Base-by-base conservation (phyloP, 2,888 invertebrate species). In the Colostygia pectinataria region DNA sequence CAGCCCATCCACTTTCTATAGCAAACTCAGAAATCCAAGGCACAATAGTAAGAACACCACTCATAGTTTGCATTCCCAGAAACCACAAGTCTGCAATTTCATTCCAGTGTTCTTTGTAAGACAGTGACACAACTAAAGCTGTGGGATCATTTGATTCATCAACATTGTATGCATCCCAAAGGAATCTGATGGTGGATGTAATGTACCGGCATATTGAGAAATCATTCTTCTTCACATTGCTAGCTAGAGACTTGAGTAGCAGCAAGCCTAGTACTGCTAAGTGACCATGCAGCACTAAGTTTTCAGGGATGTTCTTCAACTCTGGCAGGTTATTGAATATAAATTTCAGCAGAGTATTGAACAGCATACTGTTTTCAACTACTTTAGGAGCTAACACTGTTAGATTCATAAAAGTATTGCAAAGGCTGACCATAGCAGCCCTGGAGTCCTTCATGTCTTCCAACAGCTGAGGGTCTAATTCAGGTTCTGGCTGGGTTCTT, bases 61-160 rank as follows among this genome's bases (percentile, higher is more conserved):
- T 94, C 92, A 98, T 94, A 1, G 97, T 97, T 78, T 97, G 97
- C 96, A 98, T 97, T 13, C 97, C 97, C 53, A 98, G 90, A 80
- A 97, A 98, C 98, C 98, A 98, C 8, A 98, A 85, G 71, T 98
- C 98, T 75, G 95, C 95, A 50, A 98, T 92, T 77, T 97, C 97
- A 89, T 94, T 93, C 98, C 98, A 98, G 68, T 94, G 92, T 74
- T 95, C 95, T 71, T 97, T 96, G 79, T 98, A 98, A 1, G 93
- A 90, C 90, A 96, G 95, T 0, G 97, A 93, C 0, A 97, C 96
- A 1, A 97, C 96, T 50, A 98, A 84, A 40, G 95, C 94, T 6
- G 92, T 93, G 0, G 95, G 95, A 74, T 97, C 96, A 75, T 94
- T 95, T 8, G 96, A 95, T 74, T 97, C 97, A 72, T 97, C 97